Conservation (phyloP, 2,888 invertebrate species). For the Unio delphinus region DNA sequence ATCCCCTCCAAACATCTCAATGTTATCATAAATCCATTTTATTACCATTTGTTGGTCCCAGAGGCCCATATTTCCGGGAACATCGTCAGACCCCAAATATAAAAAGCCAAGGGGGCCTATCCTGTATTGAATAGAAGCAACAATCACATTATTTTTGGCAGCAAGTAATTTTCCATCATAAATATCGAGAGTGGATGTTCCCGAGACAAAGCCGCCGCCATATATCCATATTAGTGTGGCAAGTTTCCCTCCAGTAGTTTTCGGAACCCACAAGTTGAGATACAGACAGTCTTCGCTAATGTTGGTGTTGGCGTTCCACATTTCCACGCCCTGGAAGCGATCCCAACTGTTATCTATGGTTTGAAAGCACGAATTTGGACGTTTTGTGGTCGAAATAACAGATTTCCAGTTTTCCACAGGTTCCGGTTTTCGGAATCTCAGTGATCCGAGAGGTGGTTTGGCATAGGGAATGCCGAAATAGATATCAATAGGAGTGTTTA, state of each 20-base stretch:
- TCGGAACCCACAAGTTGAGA: constrained; percentile 93
- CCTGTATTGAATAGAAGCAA: constrained; percentile 95
- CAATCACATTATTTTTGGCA: constrained; percentile 90
- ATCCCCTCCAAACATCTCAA: constrained; percentile 71
- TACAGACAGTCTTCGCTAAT: constrained; percentile 96
- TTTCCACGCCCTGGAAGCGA: constrained; percentile 91
- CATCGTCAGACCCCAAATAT: constrained; percentile 83
- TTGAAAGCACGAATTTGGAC: constrained; percentile 89
- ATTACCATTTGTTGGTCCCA: constrained; percentile 96
- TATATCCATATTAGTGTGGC: constrained; percentile 89
- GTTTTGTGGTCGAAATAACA: constrained; percentile 83
- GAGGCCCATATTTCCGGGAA: constrained; percentile 91
- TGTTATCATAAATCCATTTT: constrained; percentile 93
- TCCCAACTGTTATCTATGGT: constrained; percentile 91
- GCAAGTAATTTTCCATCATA: constrained; percentile 80
- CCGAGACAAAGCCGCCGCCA: constrained; percentile 94
- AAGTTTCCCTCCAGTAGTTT: constrained; percentile 7
- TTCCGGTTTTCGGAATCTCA: constrained; percentile 88
- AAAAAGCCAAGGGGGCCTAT: constrained; percentile 94
- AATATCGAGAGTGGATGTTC: constrained; percentile 83
- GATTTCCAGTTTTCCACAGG: constrained; percentile 91
- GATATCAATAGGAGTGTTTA: constrained; percentile 78
- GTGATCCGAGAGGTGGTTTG: constrained; percentile 85
- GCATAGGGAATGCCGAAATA: constrained; percentile 93
- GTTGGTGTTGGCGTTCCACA: constrained; percentile 97